Base-by-base conservation (phyloP, 2,888 invertebrate species). In the Lepeophtheirus nordmannii region DNA sequence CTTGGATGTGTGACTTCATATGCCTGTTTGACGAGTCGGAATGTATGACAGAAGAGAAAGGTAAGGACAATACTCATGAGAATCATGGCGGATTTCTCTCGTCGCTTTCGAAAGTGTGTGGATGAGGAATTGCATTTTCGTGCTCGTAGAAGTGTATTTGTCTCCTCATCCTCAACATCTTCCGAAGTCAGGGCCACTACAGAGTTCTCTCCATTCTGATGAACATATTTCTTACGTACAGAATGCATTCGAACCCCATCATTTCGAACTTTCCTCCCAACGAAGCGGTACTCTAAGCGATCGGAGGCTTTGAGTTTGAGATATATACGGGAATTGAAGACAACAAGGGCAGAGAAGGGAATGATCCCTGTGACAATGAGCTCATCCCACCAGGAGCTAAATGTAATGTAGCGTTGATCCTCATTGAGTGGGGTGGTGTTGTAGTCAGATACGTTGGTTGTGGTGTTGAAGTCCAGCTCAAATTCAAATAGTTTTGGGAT, bases 1-100 rank as follows among this genome's bases (percentile, higher is more conserved):
- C 62, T 62, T 20, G 62, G 62, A 59, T 62, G 40, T 10, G 62
- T 62, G 9, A 62, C 62, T 62, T 62, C 62, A 17, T 62, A 62
- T 1, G 62, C 62, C 40, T 62, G 38, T 12, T 20, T 62, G 39
- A 62, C 62, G n/a, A 62, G 39, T 39, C 62, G 39, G 23, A 62
- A 62, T 10, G 62, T 62, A 40, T 62, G 39, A 17, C 62, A 62
- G 39, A 62, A 62, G 38, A 62, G 40, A 40, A 62, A 59, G 1
- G 37, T 59, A 30, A 59, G 60, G 11, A 62, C 62, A 62, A 62
- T 62, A 10, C 38, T 39, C 62, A 62, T 20, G 14, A 62, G 40
- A 17, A 62, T 62, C 14, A 38, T 12, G 3, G 62, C 62, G 7
- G 62, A 39, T 17, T 62, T 62, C 39, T 62, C 62, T 17, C 62